Conservation (phyloP, 2,888 invertebrate species). For the Muscina levida region DNA sequence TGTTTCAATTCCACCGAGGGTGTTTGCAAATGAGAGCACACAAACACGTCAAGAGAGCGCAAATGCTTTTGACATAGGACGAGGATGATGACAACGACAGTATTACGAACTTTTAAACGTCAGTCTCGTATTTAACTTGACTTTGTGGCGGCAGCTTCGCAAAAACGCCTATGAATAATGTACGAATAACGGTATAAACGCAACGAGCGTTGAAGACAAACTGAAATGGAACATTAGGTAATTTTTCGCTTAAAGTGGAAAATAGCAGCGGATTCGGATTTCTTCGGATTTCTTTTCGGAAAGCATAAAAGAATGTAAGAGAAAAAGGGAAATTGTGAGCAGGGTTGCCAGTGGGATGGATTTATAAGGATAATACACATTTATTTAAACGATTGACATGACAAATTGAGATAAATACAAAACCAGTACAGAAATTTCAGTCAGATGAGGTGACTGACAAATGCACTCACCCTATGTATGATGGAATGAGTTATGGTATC, state of each 20-base stretch:
- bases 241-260: slow-evolving; percentile 40
- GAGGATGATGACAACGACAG: background rate
- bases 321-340: too few species aligned
- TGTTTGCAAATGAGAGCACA: slow-evolving; percentile 9
- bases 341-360: too few species aligned
- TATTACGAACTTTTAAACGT: slow-evolving; percentile 36
- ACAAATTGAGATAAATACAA: too few species aligned
- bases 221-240: slow-evolving; percentile 70
- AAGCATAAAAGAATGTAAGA: background rate
- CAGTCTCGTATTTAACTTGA: background rate
- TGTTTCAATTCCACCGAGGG: too few species aligned
- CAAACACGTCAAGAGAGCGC: slow-evolving; percentile 2
- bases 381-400: too few species aligned
- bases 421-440: too few species aligned
- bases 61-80: background rate
- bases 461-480: too few species aligned
- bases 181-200: slow-evolving; percentile 70
- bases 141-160: slow-evolving; percentile 18
- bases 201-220: slow-evolving; percentile 76
- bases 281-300: slow-evolving; percentile 38
- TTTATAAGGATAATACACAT: too few species aligned
- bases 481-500: too few species aligned
- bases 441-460: too few species aligned
- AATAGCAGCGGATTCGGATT: slow-evolving; percentile 20
- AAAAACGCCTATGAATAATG: slow-evolving; percentile 20